phyloP scores from a whole-genome alignment of 2,888 invertebrate species.

The Scaptomyza reducta region DNA sequence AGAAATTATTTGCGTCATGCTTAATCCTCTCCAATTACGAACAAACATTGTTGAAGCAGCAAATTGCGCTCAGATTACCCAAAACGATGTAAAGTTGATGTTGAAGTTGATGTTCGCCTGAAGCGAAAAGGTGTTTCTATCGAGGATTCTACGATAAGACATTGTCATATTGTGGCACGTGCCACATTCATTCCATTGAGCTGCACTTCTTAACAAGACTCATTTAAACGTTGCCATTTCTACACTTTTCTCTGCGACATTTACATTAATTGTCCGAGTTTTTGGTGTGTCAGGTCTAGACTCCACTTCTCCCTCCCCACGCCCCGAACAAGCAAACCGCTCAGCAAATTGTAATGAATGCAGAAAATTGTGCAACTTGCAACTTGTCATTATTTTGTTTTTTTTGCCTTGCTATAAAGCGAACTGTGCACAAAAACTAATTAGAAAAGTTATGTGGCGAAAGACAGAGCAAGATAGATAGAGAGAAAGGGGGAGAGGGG shows the following conservation, averaged over 20 bases:
- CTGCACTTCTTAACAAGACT: conserved; percentile 39
- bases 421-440: conserved; percentile 71
- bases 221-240: conserved; percentile 6
- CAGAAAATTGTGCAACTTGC: conserved; percentile 31
- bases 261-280: conserved; percentile 71
- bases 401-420: conserved; percentile 69
- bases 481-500: neutral
- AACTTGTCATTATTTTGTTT: conserved; percentile 4
- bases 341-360: conserved; percentile 40
- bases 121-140: neutral
- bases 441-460: conserved; percentile 71
- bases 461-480: neutral
- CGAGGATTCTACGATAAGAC: neutral
- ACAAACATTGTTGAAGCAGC: conserved; percentile 33
- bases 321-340: neutral
- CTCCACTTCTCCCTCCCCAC: neutral
- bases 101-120: neutral
- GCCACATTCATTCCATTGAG: conserved; percentile 39
- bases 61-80: conserved; percentile 11
- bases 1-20: conserved; percentile 9
- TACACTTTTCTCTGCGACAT: conserved; percentile 52
- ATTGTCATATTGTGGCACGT: conserved; percentile 22
- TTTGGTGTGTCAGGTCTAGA: conserved; percentile 42
- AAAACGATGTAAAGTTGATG: conserved; percentile 4
- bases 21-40: conserved; percentile 57